A percentile compares a stretch with the other conserved stretches of the same genome.
Conservation (phyloP, 2,113 vertebrate genomes). For the Hyaena hyaena region DNA sequence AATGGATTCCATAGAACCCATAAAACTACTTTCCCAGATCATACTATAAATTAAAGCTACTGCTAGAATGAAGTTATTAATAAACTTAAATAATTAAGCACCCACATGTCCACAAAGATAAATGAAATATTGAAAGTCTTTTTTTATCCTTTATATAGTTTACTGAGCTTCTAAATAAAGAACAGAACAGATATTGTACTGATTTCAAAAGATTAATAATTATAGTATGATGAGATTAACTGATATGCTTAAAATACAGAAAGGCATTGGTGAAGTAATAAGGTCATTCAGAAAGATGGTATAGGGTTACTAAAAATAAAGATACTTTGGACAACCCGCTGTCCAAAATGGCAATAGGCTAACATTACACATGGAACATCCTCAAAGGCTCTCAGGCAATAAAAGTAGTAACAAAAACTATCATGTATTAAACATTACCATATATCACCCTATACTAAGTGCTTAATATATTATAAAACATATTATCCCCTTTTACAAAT, state of each 20-base stretch:
- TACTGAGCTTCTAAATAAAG: constrained; percentile 66
- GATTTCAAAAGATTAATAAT: constrained; percentile 68
- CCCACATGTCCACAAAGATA: constrained; percentile 43
- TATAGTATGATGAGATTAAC: constrained; percentile 39
- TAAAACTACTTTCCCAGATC: constrained; percentile 44
- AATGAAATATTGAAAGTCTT: constrained; percentile 55
- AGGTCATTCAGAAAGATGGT: constrained; percentile 49
- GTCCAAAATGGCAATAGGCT: not conserved
- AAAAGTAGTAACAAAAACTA: constrained; percentile 13
- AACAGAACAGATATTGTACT: constrained; percentile 51
- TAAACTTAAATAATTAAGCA: constrained; percentile 71
- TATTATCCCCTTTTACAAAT: not conserved
- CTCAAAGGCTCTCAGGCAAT: not conserved
- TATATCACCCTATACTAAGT: not conserved
- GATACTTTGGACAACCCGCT: not conserved
- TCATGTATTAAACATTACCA: not conserved
- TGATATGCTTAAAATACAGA: constrained; percentile 52
- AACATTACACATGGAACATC: not conserved
- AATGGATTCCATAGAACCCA: not conserved
- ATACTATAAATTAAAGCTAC: constrained; percentile 49
- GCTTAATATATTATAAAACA: not conserved
- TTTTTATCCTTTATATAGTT: constrained; percentile 57
- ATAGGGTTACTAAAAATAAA: constrained; percentile 48
- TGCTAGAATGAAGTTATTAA: constrained; percentile 59
- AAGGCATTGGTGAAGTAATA: constrained; percentile 34